Evolutionary conservation across 2,113 vertebrate species (phyloP).

Genomic region (Saguinus imperator): DNA sequence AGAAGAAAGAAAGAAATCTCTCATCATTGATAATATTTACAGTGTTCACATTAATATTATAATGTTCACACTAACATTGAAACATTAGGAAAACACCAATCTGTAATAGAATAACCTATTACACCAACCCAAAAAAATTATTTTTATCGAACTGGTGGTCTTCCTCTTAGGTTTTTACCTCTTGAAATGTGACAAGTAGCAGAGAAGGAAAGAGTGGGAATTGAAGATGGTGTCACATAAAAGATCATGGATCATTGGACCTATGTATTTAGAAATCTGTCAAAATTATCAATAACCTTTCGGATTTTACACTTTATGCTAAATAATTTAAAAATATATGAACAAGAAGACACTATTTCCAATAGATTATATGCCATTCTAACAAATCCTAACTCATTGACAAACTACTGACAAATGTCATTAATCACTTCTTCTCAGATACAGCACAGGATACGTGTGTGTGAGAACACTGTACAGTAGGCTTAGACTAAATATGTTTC

Average conservation of each 20-base stretch:
- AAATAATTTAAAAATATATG: not conserved
- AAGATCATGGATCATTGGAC: not conserved
- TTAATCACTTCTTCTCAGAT: not conserved
- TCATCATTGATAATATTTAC: slow-evolving; percentile 60
- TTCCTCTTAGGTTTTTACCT: not conserved
- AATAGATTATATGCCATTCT: not conserved
- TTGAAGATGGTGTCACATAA: not conserved
- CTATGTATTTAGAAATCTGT: not conserved
- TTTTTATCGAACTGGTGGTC: not conserved
- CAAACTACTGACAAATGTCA: not conserved
- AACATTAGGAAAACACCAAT: slow-evolving; percentile 29
- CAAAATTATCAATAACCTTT: not conserved
- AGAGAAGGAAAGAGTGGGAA: not conserved
- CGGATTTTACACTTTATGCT: not conserved
- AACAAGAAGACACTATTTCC: not conserved
- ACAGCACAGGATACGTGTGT: not conserved
- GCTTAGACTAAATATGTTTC: not conserved
- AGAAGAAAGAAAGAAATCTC: slow-evolving; percentile 64
- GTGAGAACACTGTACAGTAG: not conserved
- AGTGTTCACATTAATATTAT: slow-evolving; percentile 37
- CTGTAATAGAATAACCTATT: slow-evolving; percentile 10
- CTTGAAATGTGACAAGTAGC: not conserved
- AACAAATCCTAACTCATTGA: not conserved
- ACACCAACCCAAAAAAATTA: not conserved
- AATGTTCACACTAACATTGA: slow-evolving; percentile 8